Base-by-base conservation (phyloP, 2,113 vertebrate species). In the Todiramphus saurophagus region DNA sequence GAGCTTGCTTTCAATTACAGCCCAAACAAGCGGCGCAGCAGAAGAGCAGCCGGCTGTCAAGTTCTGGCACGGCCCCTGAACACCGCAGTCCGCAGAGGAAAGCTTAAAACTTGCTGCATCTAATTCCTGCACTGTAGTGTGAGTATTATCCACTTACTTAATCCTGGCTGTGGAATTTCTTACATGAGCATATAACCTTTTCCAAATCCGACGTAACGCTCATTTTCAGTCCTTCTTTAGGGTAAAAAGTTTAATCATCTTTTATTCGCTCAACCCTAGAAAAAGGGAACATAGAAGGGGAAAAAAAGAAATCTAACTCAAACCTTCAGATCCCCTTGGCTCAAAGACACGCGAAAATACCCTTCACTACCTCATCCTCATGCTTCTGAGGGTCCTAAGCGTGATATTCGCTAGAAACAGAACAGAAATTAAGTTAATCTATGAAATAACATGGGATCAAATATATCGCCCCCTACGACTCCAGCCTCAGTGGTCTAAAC, bases 401-500 rank as follows among this genome's bases (percentile, higher is more conserved):
- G 13, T 27, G 58, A 78, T 63, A 89, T 8, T 33, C 16, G 1
- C 43, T 21, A 43, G 23, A 3, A 4, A 10, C 17, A 60, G 31
- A 37, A 20, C 1, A 31, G 35, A 44, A 91, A 25, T 7, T 25
- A 35, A 13, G 58, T 31, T 55, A 19, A 16, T 13, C 8, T 7
- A 17, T 7, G 35, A 75, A 76, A 39, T 11, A 44, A 24, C 0
- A 8, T 8, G 76, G 82, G 33, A 43, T 56, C n/a, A 37, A 43
- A 53, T 19, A 2, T 2, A 15, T 1, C 14, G 33, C 25, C 41
- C n/a, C n/a, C n/a, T n/a, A n/a, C n/a, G n/a, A n/a, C n/a, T n/a
- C n/a, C n/a, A n/a, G n/a, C n/a, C n/a, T n/a, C n/a, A 5, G 58
- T 0, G 9, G 14, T n/a, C 33, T 8, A 2, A 33, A 19, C 3